phyloP scores from a whole-genome alignment of 2,888 invertebrate species.

The Neoitamus cyanurus region DNA sequence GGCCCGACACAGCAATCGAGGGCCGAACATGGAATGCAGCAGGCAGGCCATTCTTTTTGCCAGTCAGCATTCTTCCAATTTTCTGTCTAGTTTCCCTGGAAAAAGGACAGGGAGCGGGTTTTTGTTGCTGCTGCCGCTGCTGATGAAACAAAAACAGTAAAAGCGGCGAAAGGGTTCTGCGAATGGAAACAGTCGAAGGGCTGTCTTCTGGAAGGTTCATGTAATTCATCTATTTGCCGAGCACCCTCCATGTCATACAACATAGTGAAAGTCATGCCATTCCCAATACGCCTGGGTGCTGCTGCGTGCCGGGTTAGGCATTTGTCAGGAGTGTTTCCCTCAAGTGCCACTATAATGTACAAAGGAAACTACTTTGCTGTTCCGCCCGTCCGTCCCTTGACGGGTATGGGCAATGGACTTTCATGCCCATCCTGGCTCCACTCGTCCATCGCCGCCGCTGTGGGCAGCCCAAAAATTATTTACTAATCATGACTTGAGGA shows the following conservation, averaged over 20 bases:
- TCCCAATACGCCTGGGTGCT: neutral
- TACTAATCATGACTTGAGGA: slow-evolving; percentile 41
- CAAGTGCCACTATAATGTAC: slow-evolving; percentile 17
- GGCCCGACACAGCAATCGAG: slow-evolving; percentile 23
- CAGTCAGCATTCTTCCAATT: slow-evolving; percentile 52
- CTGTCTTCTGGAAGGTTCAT: slow-evolving; percentile 17
- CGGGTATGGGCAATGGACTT: neutral
- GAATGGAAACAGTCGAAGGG: slow-evolving; percentile 37
- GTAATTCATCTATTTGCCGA: slow-evolving; percentile 25
- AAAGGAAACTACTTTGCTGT: slow-evolving; percentile 27
- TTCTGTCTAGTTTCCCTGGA: slow-evolving; percentile 45
- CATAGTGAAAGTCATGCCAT: slow-evolving; percentile 38
- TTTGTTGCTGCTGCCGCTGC: neutral
- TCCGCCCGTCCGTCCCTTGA: neutral
- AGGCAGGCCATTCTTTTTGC: slow-evolving; percentile 41
- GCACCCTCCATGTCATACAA: neutral
- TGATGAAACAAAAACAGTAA: neutral
- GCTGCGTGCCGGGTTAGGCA: slow-evolving; percentile 6
- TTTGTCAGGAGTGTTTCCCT: slow-evolving; percentile 42
- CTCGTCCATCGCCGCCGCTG: neutral
- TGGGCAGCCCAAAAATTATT: slow-evolving; percentile 26
- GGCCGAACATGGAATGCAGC: slow-evolving; percentile 12
- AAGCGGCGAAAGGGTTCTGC: slow-evolving; percentile 2
- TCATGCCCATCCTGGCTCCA: neutral
- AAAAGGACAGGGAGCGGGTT: neutral